Conservation (phyloP, 2,888 invertebrate genomes). For the Chouioia cunea region DNA sequence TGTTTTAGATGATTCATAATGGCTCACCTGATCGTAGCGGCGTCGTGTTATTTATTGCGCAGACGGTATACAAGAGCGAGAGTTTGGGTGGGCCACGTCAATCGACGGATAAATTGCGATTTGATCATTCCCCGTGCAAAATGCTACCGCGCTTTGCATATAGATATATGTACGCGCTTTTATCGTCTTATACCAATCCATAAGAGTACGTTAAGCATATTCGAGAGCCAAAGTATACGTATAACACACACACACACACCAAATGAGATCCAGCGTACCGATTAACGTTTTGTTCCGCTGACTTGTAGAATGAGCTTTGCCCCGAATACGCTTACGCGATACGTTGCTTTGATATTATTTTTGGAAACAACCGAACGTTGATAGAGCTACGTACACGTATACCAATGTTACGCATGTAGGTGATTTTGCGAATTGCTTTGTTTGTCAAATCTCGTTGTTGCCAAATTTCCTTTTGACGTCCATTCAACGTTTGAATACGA, state of each 20-base stretch:
- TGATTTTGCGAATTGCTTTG: too few species aligned
- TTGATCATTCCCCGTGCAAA: constrained; percentile 40
- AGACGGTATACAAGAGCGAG: constrained; percentile 14
- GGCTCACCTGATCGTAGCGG: background rate
- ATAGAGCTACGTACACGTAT: background rate
- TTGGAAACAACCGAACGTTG: constrained; percentile 5
- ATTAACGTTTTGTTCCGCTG: too few species aligned
- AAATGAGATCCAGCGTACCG: background rate
- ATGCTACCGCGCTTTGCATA: constrained; percentile 18
- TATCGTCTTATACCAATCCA: too few species aligned
- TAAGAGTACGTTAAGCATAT: too few species aligned
- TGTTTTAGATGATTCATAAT: constrained; percentile 69
- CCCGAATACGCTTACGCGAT: too few species aligned
- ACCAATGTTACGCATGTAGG: too few species aligned
- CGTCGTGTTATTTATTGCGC: constrained; percentile 65
- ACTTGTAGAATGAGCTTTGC: background rate
- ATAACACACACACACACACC: too few species aligned
- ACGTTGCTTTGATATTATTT: background rate
- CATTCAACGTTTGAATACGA: too few species aligned
- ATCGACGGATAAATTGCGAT: constrained; percentile 46
- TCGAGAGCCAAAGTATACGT: background rate
- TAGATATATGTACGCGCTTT: background rate
- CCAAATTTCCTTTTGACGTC: too few species aligned
- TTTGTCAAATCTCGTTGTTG: too few species aligned
- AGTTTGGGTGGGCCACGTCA: constrained; percentile 27